These are phyloP conservation scores for Ylistrum balloti DNA, from an alignment of 1,140 invertebrate genomes.

Conservation along the genomic window DNA sequence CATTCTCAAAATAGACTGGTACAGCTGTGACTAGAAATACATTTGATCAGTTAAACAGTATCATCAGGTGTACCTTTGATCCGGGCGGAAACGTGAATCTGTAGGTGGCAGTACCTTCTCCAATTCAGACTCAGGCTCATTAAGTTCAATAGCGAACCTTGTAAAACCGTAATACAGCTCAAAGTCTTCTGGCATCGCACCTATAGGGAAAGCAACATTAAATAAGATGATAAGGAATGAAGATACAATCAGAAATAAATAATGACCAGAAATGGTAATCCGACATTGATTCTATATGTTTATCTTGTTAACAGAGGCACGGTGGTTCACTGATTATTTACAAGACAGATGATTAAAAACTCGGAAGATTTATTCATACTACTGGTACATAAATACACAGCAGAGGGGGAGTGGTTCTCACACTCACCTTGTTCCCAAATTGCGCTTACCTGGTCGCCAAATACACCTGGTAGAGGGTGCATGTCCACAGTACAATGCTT, in stretches of 20 bases:
- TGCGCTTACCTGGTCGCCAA: conserved; percentile 90
- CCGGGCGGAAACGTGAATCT: conserved; percentile 88
- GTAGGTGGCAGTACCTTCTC: conserved; percentile 87
- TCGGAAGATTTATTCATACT: conserved; percentile 90
- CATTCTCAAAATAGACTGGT: background rate
- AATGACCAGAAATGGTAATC: too few species aligned
- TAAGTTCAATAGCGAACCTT: conserved; percentile 92
- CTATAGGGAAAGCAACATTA: conserved; percentile 78
- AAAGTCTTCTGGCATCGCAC: conserved; percentile 90
- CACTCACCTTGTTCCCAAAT: too few species aligned
- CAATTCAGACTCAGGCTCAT: conserved; percentile 88
- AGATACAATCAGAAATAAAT: too few species aligned
- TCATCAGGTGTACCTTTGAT: conserved; percentile 82
- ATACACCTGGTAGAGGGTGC: conserved; percentile 88
- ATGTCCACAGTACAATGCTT: conserved; percentile 89
- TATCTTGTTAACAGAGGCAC: too few species aligned
- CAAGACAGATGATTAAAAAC: conserved; percentile 14
- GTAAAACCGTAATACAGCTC: conserved; percentile 93
- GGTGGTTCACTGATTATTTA: too few species aligned
- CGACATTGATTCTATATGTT: too few species aligned
- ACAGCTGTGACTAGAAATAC: background rate
- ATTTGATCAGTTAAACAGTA: background rate
- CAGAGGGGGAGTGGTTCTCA: conserved; percentile 82
- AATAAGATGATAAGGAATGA: background rate
- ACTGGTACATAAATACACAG: conserved; percentile 87